A percentile compares a stretch with the other conserved stretches of the same genome.
phyloP scores from a whole-genome alignment of 2,888 invertebrate genomes.

The Capitulum mitella region DNA sequence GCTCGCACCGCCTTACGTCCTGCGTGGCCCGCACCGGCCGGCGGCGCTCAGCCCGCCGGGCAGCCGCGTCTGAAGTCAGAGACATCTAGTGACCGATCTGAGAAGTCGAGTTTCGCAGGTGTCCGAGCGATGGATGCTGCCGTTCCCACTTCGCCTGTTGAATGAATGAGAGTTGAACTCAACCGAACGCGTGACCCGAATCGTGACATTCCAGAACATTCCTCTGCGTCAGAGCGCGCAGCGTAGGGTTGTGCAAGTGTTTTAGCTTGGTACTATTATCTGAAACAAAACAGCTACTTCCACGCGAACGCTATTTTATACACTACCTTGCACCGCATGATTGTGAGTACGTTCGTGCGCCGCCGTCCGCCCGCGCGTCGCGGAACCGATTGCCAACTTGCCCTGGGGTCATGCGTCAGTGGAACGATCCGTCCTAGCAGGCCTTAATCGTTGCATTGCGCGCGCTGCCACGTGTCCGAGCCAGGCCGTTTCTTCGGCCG shows the following conservation, averaged over 20 bases:
- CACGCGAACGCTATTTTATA: background rate
- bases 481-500: too few species aligned
- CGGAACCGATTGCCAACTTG: background rate
- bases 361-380: too few species aligned
- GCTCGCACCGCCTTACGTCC: background rate
- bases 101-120: background rate
- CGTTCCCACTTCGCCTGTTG: too few species aligned
- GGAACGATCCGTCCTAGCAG: background rate
- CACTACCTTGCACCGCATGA: background rate
- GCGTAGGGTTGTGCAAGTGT: background rate
- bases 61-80: background rate
- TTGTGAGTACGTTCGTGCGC: too few species aligned
- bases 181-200: background rate
- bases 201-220: background rate
- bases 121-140: background rate
- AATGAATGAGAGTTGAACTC: background rate
- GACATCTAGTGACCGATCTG: background rate
- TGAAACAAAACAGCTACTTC: background rate
- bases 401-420: too few species aligned
- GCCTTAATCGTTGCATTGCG: background rate
- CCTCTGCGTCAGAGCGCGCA: background rate
- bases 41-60: conserved; percentile 9
- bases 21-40: background rate
- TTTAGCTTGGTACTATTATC: background rate
- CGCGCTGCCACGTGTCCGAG: too few species aligned